A percentile compares a stretch with the other conserved stretches of the same genome.
Evolutionary conservation across 2,888 invertebrate genomes (phyloP).

Genomic region (Boloria euphrosyne): DNA sequence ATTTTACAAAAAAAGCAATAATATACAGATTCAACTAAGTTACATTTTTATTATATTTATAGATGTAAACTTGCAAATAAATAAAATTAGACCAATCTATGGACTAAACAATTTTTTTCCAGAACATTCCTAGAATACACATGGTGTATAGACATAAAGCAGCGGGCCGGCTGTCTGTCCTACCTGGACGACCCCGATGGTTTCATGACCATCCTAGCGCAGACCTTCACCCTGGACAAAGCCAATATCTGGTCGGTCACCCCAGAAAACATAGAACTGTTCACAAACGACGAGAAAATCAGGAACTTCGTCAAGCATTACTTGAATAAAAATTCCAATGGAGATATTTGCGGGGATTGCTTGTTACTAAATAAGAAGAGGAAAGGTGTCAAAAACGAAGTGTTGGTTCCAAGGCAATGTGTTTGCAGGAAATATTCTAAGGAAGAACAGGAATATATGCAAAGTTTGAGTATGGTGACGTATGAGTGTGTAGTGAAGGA

Average conservation of each 20-base stretch:
- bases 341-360: constrained; percentile 47
- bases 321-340: constrained; percentile 60
- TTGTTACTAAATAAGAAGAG: constrained; percentile 47
- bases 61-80: too few relatives aligned
- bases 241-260: constrained; percentile 86
- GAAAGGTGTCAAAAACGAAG: constrained; percentile 51
- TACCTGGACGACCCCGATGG: constrained; percentile 93
- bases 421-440: constrained; percentile 60
- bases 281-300: constrained; percentile 88
- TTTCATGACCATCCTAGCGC: constrained; percentile 89
- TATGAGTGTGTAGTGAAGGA: constrained; percentile 92
- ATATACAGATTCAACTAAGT: too few relatives aligned
- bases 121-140: constrained; percentile 86
- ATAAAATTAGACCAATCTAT: too few relatives aligned
- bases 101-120: constrained; percentile 21
- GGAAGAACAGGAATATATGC: constrained; percentile 80
- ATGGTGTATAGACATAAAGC: constrained; percentile 91
- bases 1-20: too few relatives aligned
- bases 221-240: constrained; percentile 89
- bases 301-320: constrained; percentile 87
- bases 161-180: constrained; percentile 93
- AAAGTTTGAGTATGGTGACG: constrained; percentile 85
- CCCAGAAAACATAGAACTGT: constrained; percentile 86
- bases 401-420: constrained; percentile 50
- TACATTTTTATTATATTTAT: too few relatives aligned